Evolutionary conservation across 2,888 invertebrate genomes (phyloP), one percentile per base, ranked within the genome.

Genomic region (Mesoligia furuncula): DNA sequence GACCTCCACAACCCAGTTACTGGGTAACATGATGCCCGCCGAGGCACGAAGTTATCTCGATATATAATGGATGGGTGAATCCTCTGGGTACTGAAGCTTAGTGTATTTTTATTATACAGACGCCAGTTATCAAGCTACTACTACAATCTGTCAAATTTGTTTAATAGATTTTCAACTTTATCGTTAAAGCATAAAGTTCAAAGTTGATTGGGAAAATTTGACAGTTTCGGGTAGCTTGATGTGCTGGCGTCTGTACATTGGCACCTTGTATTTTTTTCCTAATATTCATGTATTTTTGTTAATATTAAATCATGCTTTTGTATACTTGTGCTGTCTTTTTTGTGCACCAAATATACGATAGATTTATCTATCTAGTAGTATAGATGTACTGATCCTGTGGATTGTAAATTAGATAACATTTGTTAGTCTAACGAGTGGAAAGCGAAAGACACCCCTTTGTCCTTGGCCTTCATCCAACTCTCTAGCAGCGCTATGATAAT

Each of bases 401-500:
- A 15, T 51, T n/a, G 9, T 20, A 20, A 20, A n/a, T 42, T 61
- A 51, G n/a, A 15, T 13, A 48, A 17, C 13, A 15, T 31, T 15
- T 15, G 6, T 59, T 48, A 54, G 31, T 61, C 9, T 39, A 74
- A 20, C 15, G 31, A 65, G 31, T 11, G n/a, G 15, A 75, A 57
- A 73, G 39, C 27, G 39, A 65, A 36, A 64, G 65, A 64, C 78
- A 57, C 54, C 45, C 20, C 31, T 83, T 62, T n/a, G 57, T 68
- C 62, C 62, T 83, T 83, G 78, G n/a, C 79, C 84, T 68, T 78
- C 57, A 42, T 64, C 57, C 62, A 82, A 17, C 9, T 24, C 31
- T 31, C 59, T 7, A 36, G 31, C 64, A 64, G n/a, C 39, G 36
- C 6, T 36, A 36, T 31, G n/a, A 65, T n/a, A 45, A 54, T 73